Evolutionary conservation across 2,113 vertebrate genomes (phyloP).

Genomic region (Carassius auratus): DNA sequence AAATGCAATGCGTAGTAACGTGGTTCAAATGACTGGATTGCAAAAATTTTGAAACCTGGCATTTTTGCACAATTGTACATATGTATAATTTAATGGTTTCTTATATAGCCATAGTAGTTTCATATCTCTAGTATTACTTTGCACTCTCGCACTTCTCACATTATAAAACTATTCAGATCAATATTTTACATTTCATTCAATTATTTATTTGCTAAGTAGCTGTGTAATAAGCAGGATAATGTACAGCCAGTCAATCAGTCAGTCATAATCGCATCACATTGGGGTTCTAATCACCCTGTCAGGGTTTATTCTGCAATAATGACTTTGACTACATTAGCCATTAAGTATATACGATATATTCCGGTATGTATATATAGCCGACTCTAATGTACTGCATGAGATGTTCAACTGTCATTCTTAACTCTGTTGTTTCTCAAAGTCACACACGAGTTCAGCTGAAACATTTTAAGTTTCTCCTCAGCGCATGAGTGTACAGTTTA

Average conservation of each 20-base stretch:
- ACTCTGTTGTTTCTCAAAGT: not conserved
- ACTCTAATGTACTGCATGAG: not conserved
- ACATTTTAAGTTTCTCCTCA: not conserved
- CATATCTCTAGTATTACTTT: not conserved
- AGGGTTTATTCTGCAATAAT: conserved; percentile 12
- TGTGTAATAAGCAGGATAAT: conserved; percentile 27
- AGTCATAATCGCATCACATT: not conserved
- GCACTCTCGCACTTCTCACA: not conserved
- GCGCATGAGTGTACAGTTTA: not conserved
- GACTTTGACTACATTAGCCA: conserved; percentile 14
- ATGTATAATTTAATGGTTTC: not conserved
- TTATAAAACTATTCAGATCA: not conserved
- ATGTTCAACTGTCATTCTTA: not conserved
- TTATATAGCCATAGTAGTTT: too few species aligned
- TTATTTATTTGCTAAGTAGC: conserved; percentile 16
- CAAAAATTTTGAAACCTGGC: too few species aligned
- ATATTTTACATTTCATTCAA: conserved; percentile 19
- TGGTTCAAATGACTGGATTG: not conserved
- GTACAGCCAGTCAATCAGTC: not conserved
- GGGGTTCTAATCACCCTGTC: conserved; percentile 8
- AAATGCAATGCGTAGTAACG: too few species aligned
- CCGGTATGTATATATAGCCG: not conserved
- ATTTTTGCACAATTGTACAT: not conserved
- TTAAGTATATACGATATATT: not conserved
- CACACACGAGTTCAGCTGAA: not conserved